Conservation (phyloP, 2,888 invertebrate species). For the Oscheius myriophilus region DNA sequence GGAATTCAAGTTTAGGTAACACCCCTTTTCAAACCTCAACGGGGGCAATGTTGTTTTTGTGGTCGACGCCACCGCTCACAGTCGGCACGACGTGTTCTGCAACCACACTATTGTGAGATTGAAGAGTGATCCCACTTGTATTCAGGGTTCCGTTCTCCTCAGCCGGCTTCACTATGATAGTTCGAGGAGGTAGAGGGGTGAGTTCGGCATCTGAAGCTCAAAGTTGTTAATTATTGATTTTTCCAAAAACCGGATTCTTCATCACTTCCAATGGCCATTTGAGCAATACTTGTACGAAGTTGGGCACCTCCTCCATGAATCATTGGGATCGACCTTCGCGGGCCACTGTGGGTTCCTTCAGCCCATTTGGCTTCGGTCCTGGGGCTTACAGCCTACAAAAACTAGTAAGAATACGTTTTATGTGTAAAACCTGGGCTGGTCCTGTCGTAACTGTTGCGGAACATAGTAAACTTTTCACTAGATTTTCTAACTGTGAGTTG, state of each 20-base stretch:
- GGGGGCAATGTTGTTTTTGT: conserved; percentile 16
- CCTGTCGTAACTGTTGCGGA: neutral
- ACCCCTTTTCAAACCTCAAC: conserved; percentile 5
- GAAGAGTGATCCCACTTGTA: neutral
- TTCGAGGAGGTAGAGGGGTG: conserved; percentile 9
- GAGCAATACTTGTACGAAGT: conserved; percentile 48
- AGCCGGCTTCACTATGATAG: conserved; percentile 13
- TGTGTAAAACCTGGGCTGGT: no score
- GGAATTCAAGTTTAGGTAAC: neutral
- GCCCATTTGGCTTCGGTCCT: conserved; percentile 19
- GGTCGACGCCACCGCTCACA: conserved; percentile 12
- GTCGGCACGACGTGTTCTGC: conserved; percentile 15
- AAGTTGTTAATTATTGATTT: neutral
- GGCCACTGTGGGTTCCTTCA: conserved; percentile 20
- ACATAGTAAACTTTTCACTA: conserved; percentile 17
- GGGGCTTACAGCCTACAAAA: conserved; percentile 12
- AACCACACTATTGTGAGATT: neutral
- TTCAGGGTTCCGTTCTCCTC: conserved; percentile 22
- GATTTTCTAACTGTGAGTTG: conserved; percentile 60
- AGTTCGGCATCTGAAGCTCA: conserved; percentile 12
- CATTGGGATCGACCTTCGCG: conserved; percentile 40
- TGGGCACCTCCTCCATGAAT: conserved; percentile 47
- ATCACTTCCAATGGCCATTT: conserved; percentile 45
- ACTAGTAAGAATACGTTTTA: no score
- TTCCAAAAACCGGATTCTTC: conserved; percentile 26